These are phyloP conservation scores for Naja naja DNA, from an alignment of 2,113 vertebrate genomes.

Conservation along the genomic window DNA sequence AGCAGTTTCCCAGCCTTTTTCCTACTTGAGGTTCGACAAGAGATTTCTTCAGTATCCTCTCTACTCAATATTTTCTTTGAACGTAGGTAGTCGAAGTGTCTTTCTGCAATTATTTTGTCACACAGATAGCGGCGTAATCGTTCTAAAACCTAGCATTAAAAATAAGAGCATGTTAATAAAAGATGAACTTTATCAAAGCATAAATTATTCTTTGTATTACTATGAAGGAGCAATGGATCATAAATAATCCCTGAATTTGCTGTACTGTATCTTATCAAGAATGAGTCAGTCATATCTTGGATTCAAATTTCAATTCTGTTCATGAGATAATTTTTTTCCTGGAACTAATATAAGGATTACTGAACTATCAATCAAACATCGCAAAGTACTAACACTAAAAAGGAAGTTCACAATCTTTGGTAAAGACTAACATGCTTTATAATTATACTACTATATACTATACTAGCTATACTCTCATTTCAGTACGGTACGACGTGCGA, in stretches of 20 bases:
- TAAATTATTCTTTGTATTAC: background rate
- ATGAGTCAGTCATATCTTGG: background rate
- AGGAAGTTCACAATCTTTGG: background rate
- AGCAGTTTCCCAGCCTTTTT: constrained; percentile 85
- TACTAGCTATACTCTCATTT: background rate
- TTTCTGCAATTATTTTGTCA: constrained; percentile 90
- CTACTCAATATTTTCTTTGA: constrained; percentile 90
- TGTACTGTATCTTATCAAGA: too few species aligned
- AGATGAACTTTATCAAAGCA: background rate
- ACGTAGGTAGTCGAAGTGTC: constrained; percentile 93
- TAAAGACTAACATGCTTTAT: background rate
- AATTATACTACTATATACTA: background rate
- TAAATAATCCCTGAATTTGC: background rate
- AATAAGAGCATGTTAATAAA: constrained; percentile 24
- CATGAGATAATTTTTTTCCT: background rate
- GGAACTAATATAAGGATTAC: background rate
- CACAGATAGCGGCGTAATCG: constrained; percentile 88
- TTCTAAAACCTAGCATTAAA: constrained; percentile 73
- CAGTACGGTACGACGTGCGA: too few species aligned
- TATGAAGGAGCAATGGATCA: background rate
- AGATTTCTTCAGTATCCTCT: constrained; percentile 94
- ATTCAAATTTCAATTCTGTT: background rate
- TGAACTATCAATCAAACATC: background rate
- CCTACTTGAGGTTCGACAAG: constrained; percentile 82
- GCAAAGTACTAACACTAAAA: background rate